Base-by-base conservation (phyloP, 2,888 invertebrate genomes). In the Merodon equestris region DNA sequence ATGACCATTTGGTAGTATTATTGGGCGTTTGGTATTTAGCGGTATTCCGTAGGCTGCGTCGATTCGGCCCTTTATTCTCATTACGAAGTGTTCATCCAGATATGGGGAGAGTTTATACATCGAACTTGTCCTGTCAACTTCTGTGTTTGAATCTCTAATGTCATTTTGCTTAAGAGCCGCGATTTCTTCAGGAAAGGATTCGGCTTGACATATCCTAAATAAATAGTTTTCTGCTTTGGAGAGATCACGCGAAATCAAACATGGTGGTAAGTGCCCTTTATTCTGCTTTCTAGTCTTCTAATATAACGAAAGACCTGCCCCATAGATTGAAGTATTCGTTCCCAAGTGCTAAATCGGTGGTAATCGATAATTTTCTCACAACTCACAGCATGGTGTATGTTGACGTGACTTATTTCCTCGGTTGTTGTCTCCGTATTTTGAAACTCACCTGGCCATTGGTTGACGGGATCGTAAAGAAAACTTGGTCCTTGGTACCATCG, bases 1-100 rank as follows among this genome's bases (percentile, higher is more conserved):
- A 19, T 60, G 60, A 9, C 48, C 40, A 10, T 40, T 40, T 40
- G 10, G 40, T 40, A 40, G 56, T 56, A n/a, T 50, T 44, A 14
- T 54, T 40, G n/a, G n/a, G 0, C 42, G 48, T 10, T 47, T 18
- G 10, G 63, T 27, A 3, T 42, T 10, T 7, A 51, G 1, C 17
- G 44, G 34, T 18, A 58, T 9, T 14, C 18, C 56, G 2, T n/a
- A n/a, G n/a, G n/a, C 51, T 3, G 44, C 58, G 18, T 68, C 45
- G 1, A 68, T 14, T 18, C 44, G 12, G 14, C 44, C 51, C 0
- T 9, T 13, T 0, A 58, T 7, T 15, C 53, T 44, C 15, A 63
- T 9, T 0, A 63, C 9, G 14, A 38, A 14, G 10, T 53, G n/a
- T 34, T 51, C 51, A 10, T 51, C 63, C 9, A 51, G 1, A 3